Percentiles rank a stretch among this genome's conserved stretches.
Evolutionary conservation across 2,113 vertebrate species (phyloP).

Genomic region (Phoenicopterus ruber): DNA sequence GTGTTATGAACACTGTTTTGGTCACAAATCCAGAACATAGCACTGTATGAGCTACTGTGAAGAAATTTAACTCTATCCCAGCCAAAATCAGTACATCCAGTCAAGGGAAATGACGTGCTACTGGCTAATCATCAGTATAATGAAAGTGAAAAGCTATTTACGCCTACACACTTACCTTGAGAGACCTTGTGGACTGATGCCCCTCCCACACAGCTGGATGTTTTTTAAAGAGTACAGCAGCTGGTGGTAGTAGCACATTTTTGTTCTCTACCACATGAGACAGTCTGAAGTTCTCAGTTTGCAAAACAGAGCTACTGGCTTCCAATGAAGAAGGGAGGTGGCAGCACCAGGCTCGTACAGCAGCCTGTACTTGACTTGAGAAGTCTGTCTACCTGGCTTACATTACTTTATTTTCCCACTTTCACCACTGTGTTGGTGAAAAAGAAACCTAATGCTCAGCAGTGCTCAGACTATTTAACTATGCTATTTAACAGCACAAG

Average conservation of each 20-base stretch:
- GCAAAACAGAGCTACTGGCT: not conserved
- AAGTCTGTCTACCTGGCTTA: not conserved
- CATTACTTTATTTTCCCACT: not conserved
- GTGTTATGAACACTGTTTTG: not conserved
- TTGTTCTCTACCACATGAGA: not conserved
- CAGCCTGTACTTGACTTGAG: not conserved
- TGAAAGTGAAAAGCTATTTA: not conserved
- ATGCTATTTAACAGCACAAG: not conserved
- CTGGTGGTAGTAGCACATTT: not conserved
- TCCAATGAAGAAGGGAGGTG: not conserved
- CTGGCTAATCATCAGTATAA: not conserved
- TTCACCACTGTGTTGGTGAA: not conserved
- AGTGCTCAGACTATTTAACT: not conserved
- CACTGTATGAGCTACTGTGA: not conserved
- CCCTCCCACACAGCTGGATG: accelerated
- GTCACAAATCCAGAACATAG: not conserved
- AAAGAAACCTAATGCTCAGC: not conserved
- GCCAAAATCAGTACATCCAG: not conserved
- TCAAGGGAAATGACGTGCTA: not conserved
- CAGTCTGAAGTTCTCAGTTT: not conserved
- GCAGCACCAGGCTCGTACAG: not conserved
- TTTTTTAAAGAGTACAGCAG: not conserved
- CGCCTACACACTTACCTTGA: not conserved
- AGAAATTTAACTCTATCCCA: not conserved
- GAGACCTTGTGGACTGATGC: not conserved